Base-by-base conservation (phyloP, 2,113 vertebrate genomes). In the Podarcis raffonei region DNA sequence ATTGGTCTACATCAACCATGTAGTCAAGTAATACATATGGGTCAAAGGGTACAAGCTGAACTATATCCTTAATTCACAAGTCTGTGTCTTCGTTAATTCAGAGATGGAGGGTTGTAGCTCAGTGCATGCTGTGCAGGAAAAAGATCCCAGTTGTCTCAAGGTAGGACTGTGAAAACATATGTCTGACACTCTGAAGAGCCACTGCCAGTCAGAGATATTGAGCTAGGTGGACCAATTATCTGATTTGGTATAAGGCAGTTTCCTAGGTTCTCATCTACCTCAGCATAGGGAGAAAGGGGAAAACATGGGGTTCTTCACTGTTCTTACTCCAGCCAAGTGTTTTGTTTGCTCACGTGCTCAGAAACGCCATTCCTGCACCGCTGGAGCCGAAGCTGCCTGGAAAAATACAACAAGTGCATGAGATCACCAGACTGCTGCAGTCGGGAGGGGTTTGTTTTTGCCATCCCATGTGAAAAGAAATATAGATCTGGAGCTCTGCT, bases 361-460 rank as follows among this genome's bases (percentile, higher is more conserved):
- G 35, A 8, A 22, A 13, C 1, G 39, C 68, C 66, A 25, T 42
- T 89, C n/a, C 62, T 27, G 18, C 5, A 78, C 82, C 22, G 2
- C 53, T 48, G 4, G 1, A 42, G 23, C 59, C 80, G 11, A 48
- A 6, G 0, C 59, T 0, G 39, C 0, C 89, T 95, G 94, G 95
- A 96, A 95, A 95, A 95, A 86, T 93, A 88, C 95, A 92, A 92
- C 82, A 0, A 0, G 89, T 2, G 39, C n/a, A 27, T 90, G 92
- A 94, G 93, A 90, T 11, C 91, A 93, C 90, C 92, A 85, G 94
- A 89, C 1, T 6, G 6, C 72, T 2, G 57, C 89, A 85, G 13
- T 0, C 0, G 85, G 89, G 74, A 27, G 32, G 87, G 39, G 59
- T 12, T 74, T 85, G 85, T 80, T 89, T 90, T 92, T 90, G 85